Conservation (phyloP, 2,797 vertebrate species). For the Macroramphosus scolopax region DNA sequence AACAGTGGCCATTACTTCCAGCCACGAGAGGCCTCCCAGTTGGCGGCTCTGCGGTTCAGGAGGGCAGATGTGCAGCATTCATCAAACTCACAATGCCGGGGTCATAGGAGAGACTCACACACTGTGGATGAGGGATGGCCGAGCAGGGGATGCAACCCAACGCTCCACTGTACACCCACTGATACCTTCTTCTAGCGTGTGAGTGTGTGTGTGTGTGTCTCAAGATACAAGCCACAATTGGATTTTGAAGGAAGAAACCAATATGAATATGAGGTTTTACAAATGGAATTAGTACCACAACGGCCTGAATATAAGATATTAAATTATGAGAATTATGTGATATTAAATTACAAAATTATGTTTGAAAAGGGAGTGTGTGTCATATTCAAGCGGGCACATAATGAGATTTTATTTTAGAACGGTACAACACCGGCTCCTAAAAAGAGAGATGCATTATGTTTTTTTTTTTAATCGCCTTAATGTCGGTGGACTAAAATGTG, state of each 20-base stretch:
- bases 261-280: too few species aligned
- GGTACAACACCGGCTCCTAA: background rate
- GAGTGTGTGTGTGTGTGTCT: conserved; percentile 12
- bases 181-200: conserved; percentile 15
- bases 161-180: conserved; percentile 68
- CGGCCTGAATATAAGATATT: too few species aligned
- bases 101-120: conserved; percentile 85
- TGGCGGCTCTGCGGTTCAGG: conserved; percentile 81
- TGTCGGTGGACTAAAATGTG: too few species aligned
- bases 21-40: conserved; percentile 80
- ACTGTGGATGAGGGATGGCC: conserved; percentile 86
- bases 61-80: conserved; percentile 90
- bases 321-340: too few species aligned
- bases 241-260: too few species aligned
- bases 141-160: conserved; percentile 73
- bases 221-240: background rate
- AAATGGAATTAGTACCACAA: too few species aligned
- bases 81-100: conserved; percentile 84
- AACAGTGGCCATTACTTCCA: conserved; percentile 85
- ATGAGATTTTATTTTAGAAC: too few species aligned
- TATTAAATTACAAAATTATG: too few species aligned
- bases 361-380: too few species aligned
- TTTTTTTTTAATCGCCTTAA: too few species aligned
- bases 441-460: background rate
- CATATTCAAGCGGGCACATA: too few species aligned